Conservation (phyloP, 2,113 vertebrate genomes). For the Pelvicachromis taeniatus region DNA sequence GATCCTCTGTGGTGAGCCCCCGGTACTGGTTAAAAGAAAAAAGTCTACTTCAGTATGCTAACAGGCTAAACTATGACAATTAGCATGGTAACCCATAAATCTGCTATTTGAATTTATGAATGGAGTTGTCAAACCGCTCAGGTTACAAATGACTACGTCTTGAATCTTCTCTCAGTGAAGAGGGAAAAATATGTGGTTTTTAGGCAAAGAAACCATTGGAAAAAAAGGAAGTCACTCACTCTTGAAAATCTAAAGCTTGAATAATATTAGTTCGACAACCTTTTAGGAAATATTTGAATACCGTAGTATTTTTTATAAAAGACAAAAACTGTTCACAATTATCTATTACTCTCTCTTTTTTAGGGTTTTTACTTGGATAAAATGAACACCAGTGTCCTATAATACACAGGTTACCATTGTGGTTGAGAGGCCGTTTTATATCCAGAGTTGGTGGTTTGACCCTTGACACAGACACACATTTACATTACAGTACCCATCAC, state of each 20-base stretch:
- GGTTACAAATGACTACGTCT: background rate
- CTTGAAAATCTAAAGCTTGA: background rate
- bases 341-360: background rate
- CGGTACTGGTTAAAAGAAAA: background rate
- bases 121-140: background rate
- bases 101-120: background rate
- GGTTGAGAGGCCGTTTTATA: background rate
- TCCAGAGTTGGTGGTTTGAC: background rate
- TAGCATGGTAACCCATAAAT: background rate
- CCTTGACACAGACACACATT: conserved; percentile 7
- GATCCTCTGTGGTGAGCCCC: background rate
- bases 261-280: background rate
- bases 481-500: background rate
- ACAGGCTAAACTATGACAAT: background rate
- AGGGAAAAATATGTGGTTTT: background rate
- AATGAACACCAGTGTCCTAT: background rate
- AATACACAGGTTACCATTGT: background rate
- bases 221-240: background rate
- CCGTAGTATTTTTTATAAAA: background rate
- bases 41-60: background rate
- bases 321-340: background rate
- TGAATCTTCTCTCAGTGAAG: background rate
- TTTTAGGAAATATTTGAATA: background rate
- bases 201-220: background rate
- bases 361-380: background rate